phyloP scores from a whole-genome alignment of 2,888 invertebrate genomes.

The Beris chalybata region DNA sequence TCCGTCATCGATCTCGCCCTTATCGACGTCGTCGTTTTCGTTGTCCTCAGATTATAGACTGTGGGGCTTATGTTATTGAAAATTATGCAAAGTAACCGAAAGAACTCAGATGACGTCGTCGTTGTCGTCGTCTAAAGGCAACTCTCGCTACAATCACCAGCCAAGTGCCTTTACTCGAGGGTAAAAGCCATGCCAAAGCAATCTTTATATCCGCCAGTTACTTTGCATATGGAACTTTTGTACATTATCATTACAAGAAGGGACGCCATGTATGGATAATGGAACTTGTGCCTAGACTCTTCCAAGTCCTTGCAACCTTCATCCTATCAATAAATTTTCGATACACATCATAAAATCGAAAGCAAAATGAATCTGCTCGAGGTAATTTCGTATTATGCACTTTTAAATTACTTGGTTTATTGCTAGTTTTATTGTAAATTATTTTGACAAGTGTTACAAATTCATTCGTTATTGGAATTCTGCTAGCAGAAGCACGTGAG shows the following conservation, averaged over 20 bases:
- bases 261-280: not conserved
- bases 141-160: too few relatives aligned
- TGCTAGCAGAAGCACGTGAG: too few relatives aligned
- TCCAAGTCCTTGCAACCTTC: too few relatives aligned
- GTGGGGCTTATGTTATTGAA: conserved; percentile 36
- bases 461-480: too few relatives aligned
- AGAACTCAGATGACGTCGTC: conserved; percentile 24
- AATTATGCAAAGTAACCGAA: conserved; percentile 37
- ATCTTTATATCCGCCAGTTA: conserved; percentile 18
- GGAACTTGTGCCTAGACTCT: too few relatives aligned
- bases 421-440: too few relatives aligned
- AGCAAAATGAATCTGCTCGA: not conserved
- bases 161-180: conserved; percentile 26
- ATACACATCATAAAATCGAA: conserved; percentile 13
- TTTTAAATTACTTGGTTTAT: too few relatives aligned
- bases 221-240: conserved; percentile 34
- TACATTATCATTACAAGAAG: conserved; percentile 3
- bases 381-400: too few relatives aligned
- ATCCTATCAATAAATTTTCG: not conserved
- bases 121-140: not conserved
- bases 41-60: not conserved
- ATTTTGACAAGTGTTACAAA: too few relatives aligned
- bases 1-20: conserved; percentile 36
- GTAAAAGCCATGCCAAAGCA: conserved; percentile 19
- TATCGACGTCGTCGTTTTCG: conserved; percentile 14